Conservation (phyloP, 1,140 invertebrate genomes). For the Nixonia krombeini region DNA sequence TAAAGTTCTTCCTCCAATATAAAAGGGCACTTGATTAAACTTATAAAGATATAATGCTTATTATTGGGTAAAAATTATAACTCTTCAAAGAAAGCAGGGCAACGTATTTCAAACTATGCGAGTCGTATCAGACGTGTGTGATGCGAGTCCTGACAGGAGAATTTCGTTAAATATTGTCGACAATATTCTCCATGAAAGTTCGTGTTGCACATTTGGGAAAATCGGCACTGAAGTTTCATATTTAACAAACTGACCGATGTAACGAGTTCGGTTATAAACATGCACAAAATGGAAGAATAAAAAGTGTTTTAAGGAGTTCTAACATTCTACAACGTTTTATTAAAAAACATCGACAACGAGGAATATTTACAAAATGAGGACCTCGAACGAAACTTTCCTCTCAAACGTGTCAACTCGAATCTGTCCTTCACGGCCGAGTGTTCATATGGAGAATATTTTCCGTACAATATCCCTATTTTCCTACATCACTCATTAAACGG, state of each 20-base stretch:
- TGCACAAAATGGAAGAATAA: too few relatives aligned
- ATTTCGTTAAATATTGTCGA: slow-evolving; percentile 5
- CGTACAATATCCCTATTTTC: not conserved
- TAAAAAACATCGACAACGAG: too few relatives aligned
- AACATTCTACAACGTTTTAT: too few relatives aligned
- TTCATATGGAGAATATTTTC: slow-evolving; percentile 4
- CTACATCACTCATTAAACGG: slow-evolving; percentile 6
- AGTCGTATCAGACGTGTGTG: slow-evolving; percentile 13
- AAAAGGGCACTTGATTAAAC: slow-evolving; percentile 69
- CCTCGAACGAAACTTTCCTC: too few relatives aligned
- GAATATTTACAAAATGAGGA: too few relatives aligned
- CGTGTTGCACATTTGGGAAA: not conserved
- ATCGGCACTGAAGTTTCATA: too few relatives aligned
- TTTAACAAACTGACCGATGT: too few relatives aligned
- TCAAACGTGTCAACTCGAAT: too few relatives aligned
- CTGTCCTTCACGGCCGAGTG: too few relatives aligned
- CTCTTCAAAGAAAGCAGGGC: slow-evolving; percentile 24
- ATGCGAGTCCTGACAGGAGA: slow-evolving; percentile 21
- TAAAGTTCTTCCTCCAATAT: slow-evolving; percentile 55
- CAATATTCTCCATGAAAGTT: slow-evolving; percentile 1
- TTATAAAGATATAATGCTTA: slow-evolving; percentile 53
- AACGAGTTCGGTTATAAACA: too few relatives aligned
- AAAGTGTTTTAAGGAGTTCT: not conserved
- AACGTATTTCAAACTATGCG: slow-evolving; percentile 13
- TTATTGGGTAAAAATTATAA: slow-evolving; percentile 36